Percentiles rank a stretch among this genome's conserved stretches.
Evolutionary conservation across 1,140 invertebrate species (phyloP).

Genomic region (Euschistus heros): DNA sequence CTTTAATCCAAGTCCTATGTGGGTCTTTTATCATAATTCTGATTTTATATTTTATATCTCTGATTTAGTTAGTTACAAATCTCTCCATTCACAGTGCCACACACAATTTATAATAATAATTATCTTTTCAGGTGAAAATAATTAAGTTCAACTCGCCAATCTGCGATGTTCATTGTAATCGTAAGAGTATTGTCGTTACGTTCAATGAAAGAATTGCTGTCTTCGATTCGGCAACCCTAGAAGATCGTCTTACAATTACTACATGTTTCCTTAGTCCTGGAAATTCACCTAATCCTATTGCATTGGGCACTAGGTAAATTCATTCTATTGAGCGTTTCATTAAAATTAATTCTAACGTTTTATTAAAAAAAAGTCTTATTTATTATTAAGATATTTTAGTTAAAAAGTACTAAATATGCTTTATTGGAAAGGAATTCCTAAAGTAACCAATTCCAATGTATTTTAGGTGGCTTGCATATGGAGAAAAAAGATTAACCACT

Average conservation of each 20-base stretch:
- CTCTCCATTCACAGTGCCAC: no score
- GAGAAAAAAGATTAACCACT: conserved; percentile 47
- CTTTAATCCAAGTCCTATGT: no score
- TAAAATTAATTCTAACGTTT: no score
- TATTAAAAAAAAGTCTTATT: no score
- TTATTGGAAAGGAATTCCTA: neutral
- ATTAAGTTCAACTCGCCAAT: conserved; percentile 89
- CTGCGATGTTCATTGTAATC: conserved; percentile 75
- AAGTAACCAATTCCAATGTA: neutral
- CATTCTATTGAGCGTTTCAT: no score
- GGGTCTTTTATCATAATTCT: no score
- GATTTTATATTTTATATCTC: no score
- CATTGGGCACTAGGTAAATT: conserved; percentile 59
- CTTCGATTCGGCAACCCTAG: conserved; percentile 78
- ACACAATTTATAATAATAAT: no score
- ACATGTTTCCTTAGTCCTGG: conserved; percentile 83
- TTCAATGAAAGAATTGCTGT: conserved; percentile 84
- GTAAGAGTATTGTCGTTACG: conserved; percentile 68
- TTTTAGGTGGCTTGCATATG: conserved; percentile 45
- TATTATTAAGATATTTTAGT: neutral
- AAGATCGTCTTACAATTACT: conserved; percentile 74
- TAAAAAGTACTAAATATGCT: neutral
- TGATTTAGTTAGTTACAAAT: no score
- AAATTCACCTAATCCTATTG: conserved; percentile 75
- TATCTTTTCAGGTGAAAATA: conserved; percentile 51